Evolutionary conservation across 2,797 vertebrate species (phyloP).

Genomic region (Scyliorhinus canicula): DNA sequence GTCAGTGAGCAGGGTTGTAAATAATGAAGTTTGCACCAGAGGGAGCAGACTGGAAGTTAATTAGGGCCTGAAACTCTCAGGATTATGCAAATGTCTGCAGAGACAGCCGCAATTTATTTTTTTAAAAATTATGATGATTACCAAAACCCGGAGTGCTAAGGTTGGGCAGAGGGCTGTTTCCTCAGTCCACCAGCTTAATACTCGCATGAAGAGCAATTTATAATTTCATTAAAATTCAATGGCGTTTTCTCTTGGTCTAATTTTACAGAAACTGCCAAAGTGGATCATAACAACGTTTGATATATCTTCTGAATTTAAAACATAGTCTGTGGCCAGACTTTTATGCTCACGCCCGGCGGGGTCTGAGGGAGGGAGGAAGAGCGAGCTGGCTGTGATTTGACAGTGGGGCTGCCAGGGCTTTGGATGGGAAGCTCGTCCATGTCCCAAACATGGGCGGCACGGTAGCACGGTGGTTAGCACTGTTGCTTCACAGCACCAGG

Average conservation of each 20-base stretch:
- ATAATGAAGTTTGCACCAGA: not conserved
- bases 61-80: not conserved
- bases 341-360: no score
- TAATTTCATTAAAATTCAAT: not conserved
- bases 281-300: not conserved
- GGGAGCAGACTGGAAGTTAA: slow-evolving; percentile 6
- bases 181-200: not conserved
- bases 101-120: not conserved
- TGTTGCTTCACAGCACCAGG: no score
- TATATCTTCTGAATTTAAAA: not conserved
- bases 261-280: not conserved
- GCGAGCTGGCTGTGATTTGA: no score
- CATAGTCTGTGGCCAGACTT: not conserved
- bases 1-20: not conserved
- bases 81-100: slow-evolving; percentile 19
- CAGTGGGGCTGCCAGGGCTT: no score
- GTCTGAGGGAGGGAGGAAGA: no score
- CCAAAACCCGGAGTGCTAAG: not conserved
- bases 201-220: not conserved
- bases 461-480: no score
- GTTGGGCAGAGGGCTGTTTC: not conserved
- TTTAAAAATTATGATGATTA: not conserved
- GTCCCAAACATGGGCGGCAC: no score
- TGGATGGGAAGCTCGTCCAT: no score
- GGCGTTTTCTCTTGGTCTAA: not conserved